Conservation (phyloP, 2,113 vertebrate species). For the Mirza zaza region DNA sequence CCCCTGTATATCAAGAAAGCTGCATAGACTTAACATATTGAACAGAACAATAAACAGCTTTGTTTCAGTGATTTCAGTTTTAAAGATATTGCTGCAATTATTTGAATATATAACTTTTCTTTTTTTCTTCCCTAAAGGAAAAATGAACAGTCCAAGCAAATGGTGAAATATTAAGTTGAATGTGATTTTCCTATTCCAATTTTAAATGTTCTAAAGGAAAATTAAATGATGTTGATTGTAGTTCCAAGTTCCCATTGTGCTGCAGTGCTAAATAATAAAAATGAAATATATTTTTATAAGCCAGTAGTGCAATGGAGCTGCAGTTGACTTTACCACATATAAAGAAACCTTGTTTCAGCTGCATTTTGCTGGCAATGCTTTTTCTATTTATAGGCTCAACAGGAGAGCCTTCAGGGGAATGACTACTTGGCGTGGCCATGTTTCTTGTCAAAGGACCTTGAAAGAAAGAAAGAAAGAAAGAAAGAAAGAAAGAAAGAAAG, state of each 20-base stretch:
- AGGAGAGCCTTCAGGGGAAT: slow-evolving; percentile 18
- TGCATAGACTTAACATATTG: background rate
- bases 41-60: background rate
- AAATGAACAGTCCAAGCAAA: slow-evolving; percentile 51
- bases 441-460: slow-evolving; percentile 49
- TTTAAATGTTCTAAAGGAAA: slow-evolving; percentile 65
- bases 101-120: slow-evolving; percentile 31
- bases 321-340: background rate
- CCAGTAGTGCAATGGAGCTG: background rate
- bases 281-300: slow-evolving; percentile 53
- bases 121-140: slow-evolving; percentile 23
- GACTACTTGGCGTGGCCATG: background rate
- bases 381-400: slow-evolving; percentile 55
- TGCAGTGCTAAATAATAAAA: slow-evolving; percentile 67
- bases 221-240: slow-evolving; percentile 53
- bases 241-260: slow-evolving; percentile 36
- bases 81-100: slow-evolving; percentile 52
- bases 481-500: background rate
- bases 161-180: slow-evolving; percentile 56
- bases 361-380: slow-evolving; percentile 43
- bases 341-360: slow-evolving; percentile 25
- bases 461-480: no score
- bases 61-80: slow-evolving; percentile 37
- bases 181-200: slow-evolving; percentile 54
- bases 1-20: background rate